Conservation (phyloP, 2,797 vertebrate genomes). For the Sparidentex hasta region DNA sequence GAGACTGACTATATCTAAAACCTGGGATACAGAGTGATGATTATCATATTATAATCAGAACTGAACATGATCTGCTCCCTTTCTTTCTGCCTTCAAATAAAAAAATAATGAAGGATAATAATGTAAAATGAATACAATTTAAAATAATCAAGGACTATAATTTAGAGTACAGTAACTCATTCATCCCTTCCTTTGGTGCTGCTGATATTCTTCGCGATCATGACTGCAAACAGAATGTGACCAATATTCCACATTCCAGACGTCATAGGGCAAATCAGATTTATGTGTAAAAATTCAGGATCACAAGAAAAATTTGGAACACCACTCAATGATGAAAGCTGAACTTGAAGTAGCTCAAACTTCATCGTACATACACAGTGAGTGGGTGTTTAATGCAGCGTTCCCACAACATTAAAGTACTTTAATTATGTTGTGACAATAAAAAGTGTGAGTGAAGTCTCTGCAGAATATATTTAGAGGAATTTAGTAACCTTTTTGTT, state of each 20-base stretch:
- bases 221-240: background rate
- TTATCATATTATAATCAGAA: too few relatives aligned
- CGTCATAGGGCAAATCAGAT: background rate
- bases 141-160: too few relatives aligned
- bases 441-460: background rate
- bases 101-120: too few relatives aligned
- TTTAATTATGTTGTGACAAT: slow-evolving; percentile 10
- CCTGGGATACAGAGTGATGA: too few relatives aligned
- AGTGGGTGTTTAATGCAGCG: background rate
- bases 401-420: background rate
- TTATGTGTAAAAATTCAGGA: background rate
- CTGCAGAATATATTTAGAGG: background rate
- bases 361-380: background rate
- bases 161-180: too few relatives aligned
- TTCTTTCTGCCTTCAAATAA: too few relatives aligned
- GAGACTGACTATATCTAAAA: too few relatives aligned
- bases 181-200: too few relatives aligned
- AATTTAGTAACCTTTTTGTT: background rate
- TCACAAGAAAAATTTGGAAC: background rate
- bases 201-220: too few relatives aligned
- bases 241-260: background rate
- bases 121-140: too few relatives aligned
- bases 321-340: background rate
- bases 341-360: background rate
- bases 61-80: too few relatives aligned